A percentile compares a stretch with the other conserved stretches of the same genome.
phyloP scores from a whole-genome alignment of 1,140 invertebrate genomes.

The Bombus sylvicola region DNA sequence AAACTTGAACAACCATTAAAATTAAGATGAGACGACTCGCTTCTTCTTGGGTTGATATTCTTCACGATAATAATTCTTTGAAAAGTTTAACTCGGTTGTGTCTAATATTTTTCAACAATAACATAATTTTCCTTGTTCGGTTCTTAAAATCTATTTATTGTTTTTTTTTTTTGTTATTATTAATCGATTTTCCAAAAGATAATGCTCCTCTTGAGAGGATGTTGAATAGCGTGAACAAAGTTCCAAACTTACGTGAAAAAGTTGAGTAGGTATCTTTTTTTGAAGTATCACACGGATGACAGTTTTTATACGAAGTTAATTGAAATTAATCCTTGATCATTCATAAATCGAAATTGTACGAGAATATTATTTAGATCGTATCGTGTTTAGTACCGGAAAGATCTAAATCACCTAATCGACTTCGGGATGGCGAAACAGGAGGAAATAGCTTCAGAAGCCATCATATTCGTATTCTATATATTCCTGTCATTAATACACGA shows the following conservation, averaged over 20 bases:
- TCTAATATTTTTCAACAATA: too few relatives aligned
- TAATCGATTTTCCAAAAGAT: too few relatives aligned
- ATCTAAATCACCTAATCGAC: background rate
- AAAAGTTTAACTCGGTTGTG: too few relatives aligned
- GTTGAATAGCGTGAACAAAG: too few relatives aligned
- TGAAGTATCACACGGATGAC: background rate
- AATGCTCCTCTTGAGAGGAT: too few relatives aligned
- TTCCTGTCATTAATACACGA: background rate
- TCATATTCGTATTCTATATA: background rate
- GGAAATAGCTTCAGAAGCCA: background rate
- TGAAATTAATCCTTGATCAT: too few relatives aligned
- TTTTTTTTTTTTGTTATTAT: too few relatives aligned
- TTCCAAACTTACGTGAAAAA: too few relatives aligned
- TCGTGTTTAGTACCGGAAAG: background rate
- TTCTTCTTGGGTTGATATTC: too few relatives aligned
- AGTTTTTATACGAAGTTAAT: background rate
- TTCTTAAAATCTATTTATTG: too few relatives aligned
- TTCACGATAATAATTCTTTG: fast-evolving
- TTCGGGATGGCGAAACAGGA: background rate
- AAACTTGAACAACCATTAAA: background rate
- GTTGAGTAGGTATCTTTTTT: too few relatives aligned
- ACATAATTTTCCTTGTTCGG: too few relatives aligned
- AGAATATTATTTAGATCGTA: background rate
- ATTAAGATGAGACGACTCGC: background rate
- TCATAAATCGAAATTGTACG: background rate